Conservation (phyloP, 2,113 vertebrate species). For the Scomber scombrus region DNA sequence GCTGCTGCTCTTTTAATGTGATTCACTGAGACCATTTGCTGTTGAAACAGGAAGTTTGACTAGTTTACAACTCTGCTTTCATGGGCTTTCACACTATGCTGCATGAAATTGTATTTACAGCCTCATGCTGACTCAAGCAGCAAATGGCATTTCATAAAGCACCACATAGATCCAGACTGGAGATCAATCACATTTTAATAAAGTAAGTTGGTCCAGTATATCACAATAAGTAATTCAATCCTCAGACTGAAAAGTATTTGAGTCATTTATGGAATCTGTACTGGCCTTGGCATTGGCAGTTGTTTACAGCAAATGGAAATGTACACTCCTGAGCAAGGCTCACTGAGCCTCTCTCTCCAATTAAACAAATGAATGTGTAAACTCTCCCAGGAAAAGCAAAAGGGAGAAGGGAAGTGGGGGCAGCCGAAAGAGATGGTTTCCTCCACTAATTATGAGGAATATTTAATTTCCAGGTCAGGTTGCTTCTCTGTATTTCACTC, state of each 20-base stretch:
- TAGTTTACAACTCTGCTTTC: constrained; percentile 2
- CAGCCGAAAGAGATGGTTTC: neutral
- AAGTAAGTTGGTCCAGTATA: neutral
- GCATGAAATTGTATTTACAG: constrained; percentile 17
- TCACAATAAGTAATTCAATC: constrained; percentile 24
- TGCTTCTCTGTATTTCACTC: neutral
- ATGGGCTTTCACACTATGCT: neutral
- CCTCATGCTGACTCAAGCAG: neutral
- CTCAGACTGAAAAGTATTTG: constrained; percentile 17
- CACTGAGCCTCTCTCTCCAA: constrained; percentile 17
- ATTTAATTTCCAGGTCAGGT: neutral
- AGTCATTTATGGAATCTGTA: constrained; percentile 16
- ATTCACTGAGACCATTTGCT: constrained; percentile 40
- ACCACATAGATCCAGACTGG: neutral
- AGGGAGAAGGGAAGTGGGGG: neutral
- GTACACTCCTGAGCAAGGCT: constrained; percentile 28
- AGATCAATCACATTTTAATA: constrained; percentile 19
- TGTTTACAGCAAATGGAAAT: constrained; percentile 44
- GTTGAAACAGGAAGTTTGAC: constrained; percentile 23
- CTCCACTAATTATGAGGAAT: constrained; percentile 1
- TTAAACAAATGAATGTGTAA: constrained; percentile 38
- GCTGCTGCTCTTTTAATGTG: constrained; percentile 28
- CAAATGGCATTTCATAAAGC: constrained; percentile 2
- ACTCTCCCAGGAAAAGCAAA: neutral
- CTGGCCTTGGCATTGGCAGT: constrained; percentile 14